These are phyloP conservation scores for Hyles vespertilio DNA, from an alignment of 1,140 invertebrate species.

Conservation along the genomic window DNA sequence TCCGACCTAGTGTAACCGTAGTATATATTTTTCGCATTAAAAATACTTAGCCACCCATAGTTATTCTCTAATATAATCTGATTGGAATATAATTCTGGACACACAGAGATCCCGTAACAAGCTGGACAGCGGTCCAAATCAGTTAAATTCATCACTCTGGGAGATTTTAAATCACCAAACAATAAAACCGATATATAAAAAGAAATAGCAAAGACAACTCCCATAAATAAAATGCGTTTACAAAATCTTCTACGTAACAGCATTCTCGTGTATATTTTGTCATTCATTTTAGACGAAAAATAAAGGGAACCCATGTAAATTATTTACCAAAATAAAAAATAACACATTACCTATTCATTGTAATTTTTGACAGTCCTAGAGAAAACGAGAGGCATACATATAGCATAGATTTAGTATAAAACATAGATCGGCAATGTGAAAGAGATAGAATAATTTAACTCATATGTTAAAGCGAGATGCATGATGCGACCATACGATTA, in stretches of 20 bases:
- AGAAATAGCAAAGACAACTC: constrained; percentile 34
- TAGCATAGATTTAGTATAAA: no score
- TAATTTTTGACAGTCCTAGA: no score
- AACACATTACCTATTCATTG: no score
- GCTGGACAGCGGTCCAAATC: constrained; percentile 56
- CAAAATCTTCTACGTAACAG: constrained; percentile 50
- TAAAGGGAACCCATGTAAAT: no score
- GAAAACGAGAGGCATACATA: no score
- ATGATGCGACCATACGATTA: no score
- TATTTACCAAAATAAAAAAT: no score
- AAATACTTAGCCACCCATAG: constrained; percentile 40
- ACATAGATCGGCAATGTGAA: no score
- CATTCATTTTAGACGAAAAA: constrained; percentile 22
- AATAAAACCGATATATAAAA: constrained; percentile 52
- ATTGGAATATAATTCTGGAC: constrained; percentile 60
- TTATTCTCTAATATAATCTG: constrained; percentile 41
- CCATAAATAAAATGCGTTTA: constrained; percentile 38
- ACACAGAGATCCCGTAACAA: constrained; percentile 59
- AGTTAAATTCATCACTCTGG: constrained; percentile 51
- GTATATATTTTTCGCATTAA: constrained; percentile 64
- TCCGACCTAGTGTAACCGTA: constrained; percentile 58
- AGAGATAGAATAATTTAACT: no score
- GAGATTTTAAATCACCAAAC: constrained; percentile 49
- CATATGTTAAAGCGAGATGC: no score
- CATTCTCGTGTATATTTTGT: constrained; percentile 43